A percentile compares a stretch with the other conserved stretches of the same genome.
Evolutionary conservation across 2,113 vertebrate species (phyloP).

Genomic region (Machaerirhynchus nigripectus): DNA sequence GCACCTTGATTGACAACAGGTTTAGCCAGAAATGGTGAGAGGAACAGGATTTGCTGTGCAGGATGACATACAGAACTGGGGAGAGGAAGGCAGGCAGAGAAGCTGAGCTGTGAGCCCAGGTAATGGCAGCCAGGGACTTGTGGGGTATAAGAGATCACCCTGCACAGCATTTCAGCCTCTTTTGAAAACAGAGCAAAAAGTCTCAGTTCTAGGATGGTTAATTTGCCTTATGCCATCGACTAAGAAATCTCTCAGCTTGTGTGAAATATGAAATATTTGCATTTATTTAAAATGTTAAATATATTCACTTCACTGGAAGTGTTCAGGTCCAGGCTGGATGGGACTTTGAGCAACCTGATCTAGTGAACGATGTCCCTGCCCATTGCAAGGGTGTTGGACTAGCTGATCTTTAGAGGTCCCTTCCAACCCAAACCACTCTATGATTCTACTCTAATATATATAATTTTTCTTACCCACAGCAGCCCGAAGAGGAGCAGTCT

Average conservation of each 20-base stretch:
- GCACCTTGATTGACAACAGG: background rate
- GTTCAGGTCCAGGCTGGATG: background rate
- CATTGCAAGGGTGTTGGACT: background rate
- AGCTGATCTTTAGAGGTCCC: background rate
- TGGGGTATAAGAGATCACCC: background rate
- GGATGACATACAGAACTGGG: background rate
- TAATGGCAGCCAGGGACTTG: background rate
- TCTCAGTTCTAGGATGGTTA: background rate
- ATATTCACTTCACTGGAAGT: background rate
- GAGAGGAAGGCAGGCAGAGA: background rate
- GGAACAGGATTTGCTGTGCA: background rate
- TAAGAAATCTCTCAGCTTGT: background rate
- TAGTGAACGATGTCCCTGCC: background rate
- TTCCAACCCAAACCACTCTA: background rate
- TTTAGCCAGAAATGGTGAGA: background rate
- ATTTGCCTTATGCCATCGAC: background rate
- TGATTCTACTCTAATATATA: background rate
- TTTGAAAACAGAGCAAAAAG: background rate
- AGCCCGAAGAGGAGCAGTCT: conserved; percentile 73
- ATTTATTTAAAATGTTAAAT: background rate
- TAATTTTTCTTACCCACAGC: background rate
- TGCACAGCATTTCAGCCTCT: background rate
- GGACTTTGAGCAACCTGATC: background rate
- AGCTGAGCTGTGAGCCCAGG: background rate
- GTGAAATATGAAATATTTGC: background rate